These are phyloP conservation scores for Rhopilema esculentum DNA, from an alignment of 30 jellyfish, hydroid and myxozoan species.

Conservation along the genomic window DNA sequence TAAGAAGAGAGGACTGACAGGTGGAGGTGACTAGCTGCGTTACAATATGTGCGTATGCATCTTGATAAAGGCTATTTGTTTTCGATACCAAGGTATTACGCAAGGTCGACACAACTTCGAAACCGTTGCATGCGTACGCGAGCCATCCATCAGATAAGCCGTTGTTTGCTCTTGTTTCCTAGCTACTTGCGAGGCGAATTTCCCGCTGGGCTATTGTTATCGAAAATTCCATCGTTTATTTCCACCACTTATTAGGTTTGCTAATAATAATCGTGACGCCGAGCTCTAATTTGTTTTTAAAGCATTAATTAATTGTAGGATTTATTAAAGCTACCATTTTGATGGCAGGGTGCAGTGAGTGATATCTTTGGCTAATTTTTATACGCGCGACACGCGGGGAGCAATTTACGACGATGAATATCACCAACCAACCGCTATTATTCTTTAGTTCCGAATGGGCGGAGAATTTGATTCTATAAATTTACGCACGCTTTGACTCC, in stretches of 20 bases:
- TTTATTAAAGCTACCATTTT: conserved; percentile 1
- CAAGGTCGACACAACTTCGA: neutral
- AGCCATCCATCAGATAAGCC: neutral
- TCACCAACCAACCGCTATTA: neutral
- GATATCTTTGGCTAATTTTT: neutral
- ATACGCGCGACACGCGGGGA: neutral
- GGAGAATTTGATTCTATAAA: too few species aligned
- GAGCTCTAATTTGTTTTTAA: neutral
- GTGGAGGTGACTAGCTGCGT: neutral
- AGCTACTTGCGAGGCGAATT: neutral
- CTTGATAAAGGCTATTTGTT: neutral
- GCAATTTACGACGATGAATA: neutral
- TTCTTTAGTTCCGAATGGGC: neutral
- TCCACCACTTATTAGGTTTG: neutral
- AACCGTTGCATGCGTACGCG: neutral
- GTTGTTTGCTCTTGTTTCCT: neutral
- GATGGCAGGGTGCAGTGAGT: conserved; percentile 12
- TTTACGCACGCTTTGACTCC: neutral
- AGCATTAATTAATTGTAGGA: neutral
- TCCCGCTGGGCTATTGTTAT: neutral
- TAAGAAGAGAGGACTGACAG: neutral
- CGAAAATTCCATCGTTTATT: neutral
- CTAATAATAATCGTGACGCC: conserved; percentile 18
- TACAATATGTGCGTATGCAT: neutral
- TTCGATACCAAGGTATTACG: neutral